phyloP scores from a whole-genome alignment of 2,113 vertebrate species.

The Hydrochoerus hydrochaeris region DNA sequence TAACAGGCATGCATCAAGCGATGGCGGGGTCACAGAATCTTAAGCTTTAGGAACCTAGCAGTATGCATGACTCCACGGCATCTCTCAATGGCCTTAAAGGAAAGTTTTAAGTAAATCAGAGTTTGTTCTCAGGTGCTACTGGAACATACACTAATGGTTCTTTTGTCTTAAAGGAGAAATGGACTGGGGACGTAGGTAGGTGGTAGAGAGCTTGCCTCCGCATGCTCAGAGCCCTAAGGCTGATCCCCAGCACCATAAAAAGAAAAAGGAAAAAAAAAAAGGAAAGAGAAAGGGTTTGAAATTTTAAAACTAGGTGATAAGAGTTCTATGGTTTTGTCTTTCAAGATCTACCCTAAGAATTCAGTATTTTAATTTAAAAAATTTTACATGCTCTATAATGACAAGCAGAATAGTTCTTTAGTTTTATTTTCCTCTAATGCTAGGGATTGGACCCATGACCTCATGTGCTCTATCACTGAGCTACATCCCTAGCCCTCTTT shows the following conservation, averaged over 20 bases:
- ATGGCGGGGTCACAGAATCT: neutral
- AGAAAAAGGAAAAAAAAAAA: neutral
- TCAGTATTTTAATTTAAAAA: neutral
- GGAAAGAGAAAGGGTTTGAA: neutral
- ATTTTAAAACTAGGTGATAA: neutral
- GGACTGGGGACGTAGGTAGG: neutral
- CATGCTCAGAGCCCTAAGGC: neutral
- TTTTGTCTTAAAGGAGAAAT: constrained; percentile 17
- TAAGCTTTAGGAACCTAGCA: neutral
- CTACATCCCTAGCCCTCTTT: neutral
- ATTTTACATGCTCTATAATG: neutral
- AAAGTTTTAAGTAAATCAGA: neutral
- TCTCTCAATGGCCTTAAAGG: neutral
- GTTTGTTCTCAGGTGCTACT: neutral
- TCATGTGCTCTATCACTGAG: neutral
- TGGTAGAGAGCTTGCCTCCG: neutral
- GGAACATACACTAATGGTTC: neutral
- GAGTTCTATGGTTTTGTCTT: neutral
- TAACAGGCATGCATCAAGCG: neutral
- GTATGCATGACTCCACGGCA: neutral
- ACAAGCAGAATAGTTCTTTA: neutral
- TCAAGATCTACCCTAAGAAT: neutral
- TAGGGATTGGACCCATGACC: neutral
- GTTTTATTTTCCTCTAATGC: neutral
- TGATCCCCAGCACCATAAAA: neutral